Evolutionary conservation across 2,797 vertebrate species (phyloP), one percentile per base, ranked within the genome.

Genomic region (Monodelphis domestica): DNA sequence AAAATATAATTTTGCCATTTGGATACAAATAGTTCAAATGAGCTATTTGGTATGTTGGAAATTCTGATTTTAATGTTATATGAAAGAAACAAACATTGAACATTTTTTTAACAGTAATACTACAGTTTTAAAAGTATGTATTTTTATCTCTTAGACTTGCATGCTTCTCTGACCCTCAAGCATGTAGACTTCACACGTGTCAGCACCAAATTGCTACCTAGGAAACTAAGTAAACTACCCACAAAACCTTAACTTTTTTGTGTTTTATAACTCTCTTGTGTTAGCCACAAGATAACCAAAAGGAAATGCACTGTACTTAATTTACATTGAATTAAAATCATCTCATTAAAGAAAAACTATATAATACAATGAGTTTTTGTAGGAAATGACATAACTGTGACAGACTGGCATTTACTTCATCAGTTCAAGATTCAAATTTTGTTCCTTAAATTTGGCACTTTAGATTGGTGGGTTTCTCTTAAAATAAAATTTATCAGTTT

Each of bases 11-110:
- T 55, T 78, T 29, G n/a, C 94, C 91, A 14, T 95, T 91, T 95
- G 78, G 84, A 90, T 94, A 90, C 54, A 88, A 52, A 26, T 90
- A 90, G 91, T 91, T 89, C 88, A 89, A 51, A 91, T 92, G 91
- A 92, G 57, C 38, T 94, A 53, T 11, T 70, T 30, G 4, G 12
- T 89, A 5, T 94, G 28, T 88, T 87, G 50, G 89, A 95, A 92
- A 92, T 54, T 26, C 29, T 91, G 45, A 53, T 88, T 91, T 92
- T 26, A 87, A 30, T 91, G 90, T 59, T 93, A 29, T 91, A 90
- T 92, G 92, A 87, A 93, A 89, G 92, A 95, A 93, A 88, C 53
- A 93, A 91, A 95, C 90, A 87, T 93, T 91, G 78, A 91, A 26
- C 54, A 33, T 91, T 92, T 59, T 38, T 30, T 88, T 88, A 30